phyloP scores from a whole-genome alignment of 2,113 vertebrate genomes.

The Sphyrna mokarran region DNA sequence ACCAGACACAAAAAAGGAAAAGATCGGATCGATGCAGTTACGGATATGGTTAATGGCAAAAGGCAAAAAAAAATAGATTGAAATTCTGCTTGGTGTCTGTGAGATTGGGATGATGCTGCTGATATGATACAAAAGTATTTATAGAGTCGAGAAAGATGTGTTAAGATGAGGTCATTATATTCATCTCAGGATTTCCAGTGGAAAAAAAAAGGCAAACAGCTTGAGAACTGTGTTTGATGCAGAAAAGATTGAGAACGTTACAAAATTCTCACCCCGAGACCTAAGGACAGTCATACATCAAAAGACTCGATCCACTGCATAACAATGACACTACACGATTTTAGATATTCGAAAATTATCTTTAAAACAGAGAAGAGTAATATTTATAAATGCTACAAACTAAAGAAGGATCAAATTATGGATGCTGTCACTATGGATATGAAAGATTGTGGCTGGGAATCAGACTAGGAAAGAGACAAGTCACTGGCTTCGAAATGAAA shows the following conservation, averaged over 20 bases:
- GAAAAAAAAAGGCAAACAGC: neutral
- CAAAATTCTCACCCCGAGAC: neutral
- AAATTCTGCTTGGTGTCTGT: constrained; percentile 21
- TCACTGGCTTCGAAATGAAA: neutral
- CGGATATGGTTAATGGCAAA: neutral
- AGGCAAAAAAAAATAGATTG: neutral
- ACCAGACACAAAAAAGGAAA: neutral
- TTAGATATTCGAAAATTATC: neutral
- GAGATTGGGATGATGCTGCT: neutral
- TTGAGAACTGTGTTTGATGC: neutral
- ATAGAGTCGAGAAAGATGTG: neutral
- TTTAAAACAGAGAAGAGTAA: neutral
- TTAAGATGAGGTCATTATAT: neutral
- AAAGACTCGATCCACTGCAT: neutral
- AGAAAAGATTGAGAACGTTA: constrained; percentile 26
- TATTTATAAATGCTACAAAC: neutral
- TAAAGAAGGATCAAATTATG: neutral
- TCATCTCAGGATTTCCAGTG: neutral
- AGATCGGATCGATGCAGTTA: neutral
- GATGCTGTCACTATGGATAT: neutral
- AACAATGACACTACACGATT: neutral
- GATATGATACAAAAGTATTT: constrained; percentile 25
- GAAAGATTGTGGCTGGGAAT: neutral
- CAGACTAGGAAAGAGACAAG: neutral
- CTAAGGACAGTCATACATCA: neutral